phyloP scores from a whole-genome alignment of 2,797 vertebrate species.

The Arvicola amphibius region DNA sequence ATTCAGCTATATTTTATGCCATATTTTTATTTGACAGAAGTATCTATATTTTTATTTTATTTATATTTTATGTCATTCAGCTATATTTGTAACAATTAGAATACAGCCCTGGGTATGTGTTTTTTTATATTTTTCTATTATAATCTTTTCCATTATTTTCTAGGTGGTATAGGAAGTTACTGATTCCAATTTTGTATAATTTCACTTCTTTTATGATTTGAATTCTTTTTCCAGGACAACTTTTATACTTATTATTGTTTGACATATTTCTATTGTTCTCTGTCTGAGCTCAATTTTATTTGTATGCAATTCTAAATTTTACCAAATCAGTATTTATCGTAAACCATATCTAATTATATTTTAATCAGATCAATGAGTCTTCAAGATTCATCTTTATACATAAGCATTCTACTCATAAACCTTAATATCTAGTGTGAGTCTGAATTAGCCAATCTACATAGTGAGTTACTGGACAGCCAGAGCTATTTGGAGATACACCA shows the following conservation, averaged over 20 bases:
- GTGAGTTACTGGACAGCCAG: not conserved
- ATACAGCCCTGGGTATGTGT: not conserved
- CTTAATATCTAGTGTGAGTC: not conserved
- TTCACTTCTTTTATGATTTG: not conserved
- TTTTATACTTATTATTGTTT: not conserved
- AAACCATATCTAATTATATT: not conserved
- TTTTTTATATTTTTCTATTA: not conserved
- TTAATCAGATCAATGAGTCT: not conserved
- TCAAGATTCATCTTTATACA: not conserved
- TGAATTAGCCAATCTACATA: not conserved
- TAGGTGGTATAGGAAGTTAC: not conserved
- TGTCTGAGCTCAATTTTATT: not conserved
- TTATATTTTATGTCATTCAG: not conserved
- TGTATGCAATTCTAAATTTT: not conserved
- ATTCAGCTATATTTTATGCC: not conserved
- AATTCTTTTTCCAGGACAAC: not conserved
- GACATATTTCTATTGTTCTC: not conserved
- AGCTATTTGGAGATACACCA: not conserved
- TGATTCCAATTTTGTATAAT: not conserved
- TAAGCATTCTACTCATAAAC: not conserved
- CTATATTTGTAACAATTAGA: not conserved
- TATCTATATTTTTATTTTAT: too few relatives aligned
- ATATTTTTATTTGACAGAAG: too few relatives aligned
- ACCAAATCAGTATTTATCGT: not conserved
- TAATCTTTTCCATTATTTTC: not conserved